phyloP scores from a whole-genome alignment of 2,113 vertebrate genomes.

The Sturnus vulgaris region DNA sequence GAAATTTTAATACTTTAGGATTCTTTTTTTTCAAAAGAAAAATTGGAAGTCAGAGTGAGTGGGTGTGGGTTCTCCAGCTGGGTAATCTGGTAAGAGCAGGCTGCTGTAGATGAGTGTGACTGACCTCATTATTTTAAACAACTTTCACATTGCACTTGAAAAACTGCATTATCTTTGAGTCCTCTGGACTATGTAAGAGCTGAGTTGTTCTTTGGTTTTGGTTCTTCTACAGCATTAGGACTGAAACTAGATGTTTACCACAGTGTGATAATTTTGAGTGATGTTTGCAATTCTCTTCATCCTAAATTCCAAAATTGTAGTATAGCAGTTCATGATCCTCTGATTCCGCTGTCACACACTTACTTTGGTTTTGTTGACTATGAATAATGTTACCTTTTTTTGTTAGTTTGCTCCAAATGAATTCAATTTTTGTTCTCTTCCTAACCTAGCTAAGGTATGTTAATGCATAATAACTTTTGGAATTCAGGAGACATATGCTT shows the following conservation, averaged over 20 bases:
- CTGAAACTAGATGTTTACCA: background rate
- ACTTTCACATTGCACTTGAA: background rate
- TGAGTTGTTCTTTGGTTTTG: background rate
- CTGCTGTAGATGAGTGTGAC: background rate
- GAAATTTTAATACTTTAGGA: background rate
- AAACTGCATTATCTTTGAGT: background rate
- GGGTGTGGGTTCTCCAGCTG: background rate
- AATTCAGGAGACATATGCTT: constrained; percentile 45
- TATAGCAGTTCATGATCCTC: background rate
- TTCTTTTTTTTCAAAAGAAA: background rate
- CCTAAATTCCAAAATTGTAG: background rate
- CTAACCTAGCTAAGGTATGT: constrained; percentile 21
- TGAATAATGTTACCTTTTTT: background rate
- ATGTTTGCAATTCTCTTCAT: background rate
- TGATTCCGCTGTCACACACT: background rate
- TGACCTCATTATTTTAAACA: background rate
- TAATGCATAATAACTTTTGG: constrained; percentile 53
- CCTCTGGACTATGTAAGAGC: background rate
- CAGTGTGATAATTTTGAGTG: background rate
- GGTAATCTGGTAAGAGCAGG: background rate
- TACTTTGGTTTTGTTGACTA: background rate
- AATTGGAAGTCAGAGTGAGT: background rate
- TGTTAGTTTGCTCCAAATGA: background rate
- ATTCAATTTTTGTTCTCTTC: constrained; percentile 7
- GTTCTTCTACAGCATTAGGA: background rate